Conservation (phyloP, 2,797 vertebrate species). For the Ara ararauna region DNA sequence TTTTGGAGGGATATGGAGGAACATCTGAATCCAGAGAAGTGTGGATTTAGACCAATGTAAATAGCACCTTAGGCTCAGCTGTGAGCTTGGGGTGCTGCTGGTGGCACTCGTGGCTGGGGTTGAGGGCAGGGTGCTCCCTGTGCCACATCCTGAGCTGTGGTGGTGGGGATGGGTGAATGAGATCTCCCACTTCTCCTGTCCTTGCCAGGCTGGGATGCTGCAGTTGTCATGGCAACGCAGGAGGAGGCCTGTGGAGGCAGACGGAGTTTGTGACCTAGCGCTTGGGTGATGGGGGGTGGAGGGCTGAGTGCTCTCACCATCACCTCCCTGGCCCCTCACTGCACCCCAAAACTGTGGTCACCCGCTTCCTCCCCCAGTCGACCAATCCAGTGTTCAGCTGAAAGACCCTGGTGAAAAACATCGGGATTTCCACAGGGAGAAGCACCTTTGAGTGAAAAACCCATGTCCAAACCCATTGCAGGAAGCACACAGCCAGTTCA, state of each 20-base stretch:
- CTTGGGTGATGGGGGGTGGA: accelerated
- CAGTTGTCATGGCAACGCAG: neutral
- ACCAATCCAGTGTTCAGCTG: neutral
- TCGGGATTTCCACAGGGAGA: accelerated
- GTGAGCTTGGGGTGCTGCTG: neutral
- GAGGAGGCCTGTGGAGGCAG: neutral
- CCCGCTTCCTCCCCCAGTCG: neutral
- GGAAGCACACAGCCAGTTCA: accelerated
- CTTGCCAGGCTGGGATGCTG: conserved; percentile 37
- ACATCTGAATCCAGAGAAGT: neutral
- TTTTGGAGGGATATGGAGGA: neutral
- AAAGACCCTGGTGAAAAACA: neutral
- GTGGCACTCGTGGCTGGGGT: neutral
- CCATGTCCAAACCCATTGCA: accelerated
- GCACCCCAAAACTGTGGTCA: neutral
- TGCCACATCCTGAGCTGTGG: accelerated
- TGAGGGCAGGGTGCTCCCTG: neutral
- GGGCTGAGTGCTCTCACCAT: neutral
- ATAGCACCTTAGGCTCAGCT: neutral
- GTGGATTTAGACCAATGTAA: accelerated
- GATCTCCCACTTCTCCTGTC: neutral
- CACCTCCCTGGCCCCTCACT: neutral
- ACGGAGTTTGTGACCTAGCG: accelerated
- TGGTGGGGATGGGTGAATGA: neutral
- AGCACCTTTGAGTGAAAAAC: neutral